Percentiles rank a stretch among this genome's conserved stretches.
Conservation (phyloP, 2,113 vertebrate genomes). For the Columba janthina region DNA sequence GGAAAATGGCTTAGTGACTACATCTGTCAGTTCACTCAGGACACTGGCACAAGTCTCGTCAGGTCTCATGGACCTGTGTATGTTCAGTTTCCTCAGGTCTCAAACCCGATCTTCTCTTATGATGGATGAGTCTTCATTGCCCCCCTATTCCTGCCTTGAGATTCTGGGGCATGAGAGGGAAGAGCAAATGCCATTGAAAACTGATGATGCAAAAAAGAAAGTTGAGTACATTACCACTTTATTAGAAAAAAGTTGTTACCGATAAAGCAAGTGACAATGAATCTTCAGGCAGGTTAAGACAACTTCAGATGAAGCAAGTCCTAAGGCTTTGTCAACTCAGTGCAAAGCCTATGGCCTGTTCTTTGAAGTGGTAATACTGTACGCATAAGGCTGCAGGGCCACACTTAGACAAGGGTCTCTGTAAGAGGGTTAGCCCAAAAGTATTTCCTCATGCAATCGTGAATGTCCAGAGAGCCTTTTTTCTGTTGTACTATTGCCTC, state of each 20-base stretch:
- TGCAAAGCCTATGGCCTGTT: background rate
- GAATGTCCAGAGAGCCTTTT: background rate
- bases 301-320: background rate
- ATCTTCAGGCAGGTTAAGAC: background rate
- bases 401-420: background rate
- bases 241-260: background rate
- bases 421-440: background rate
- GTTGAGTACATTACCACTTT: rapidly evolving
- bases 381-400: background rate
- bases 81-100: background rate
- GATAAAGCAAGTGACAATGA: background rate
- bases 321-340: background rate
- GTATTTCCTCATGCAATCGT: background rate
- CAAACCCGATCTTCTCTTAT: background rate
- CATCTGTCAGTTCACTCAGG: background rate
- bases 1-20: background rate
- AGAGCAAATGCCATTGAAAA: background rate
- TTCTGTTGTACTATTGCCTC: background rate
- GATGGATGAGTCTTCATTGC: background rate
- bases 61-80: background rate
- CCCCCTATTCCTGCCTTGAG: background rate
- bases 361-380: background rate
- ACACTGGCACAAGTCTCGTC: background rate
- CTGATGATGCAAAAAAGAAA: background rate
- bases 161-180: background rate